Evolutionary conservation across 1,140 invertebrate genomes (phyloP).

Genomic region (Sycophila sp.): DNA sequence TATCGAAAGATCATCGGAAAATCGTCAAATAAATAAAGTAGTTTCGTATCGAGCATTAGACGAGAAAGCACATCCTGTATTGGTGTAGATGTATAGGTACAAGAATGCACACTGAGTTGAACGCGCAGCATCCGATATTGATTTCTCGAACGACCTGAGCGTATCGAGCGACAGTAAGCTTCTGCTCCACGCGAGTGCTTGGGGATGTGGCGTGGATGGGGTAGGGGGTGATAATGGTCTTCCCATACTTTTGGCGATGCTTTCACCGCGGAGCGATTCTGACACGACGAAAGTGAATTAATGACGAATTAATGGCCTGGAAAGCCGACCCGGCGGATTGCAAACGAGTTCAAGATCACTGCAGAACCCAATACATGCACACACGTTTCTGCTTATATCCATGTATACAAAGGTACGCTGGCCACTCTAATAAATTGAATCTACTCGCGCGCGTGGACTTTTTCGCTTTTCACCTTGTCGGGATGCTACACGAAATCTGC

Average conservation of each 20-base stretch:
- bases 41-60: too few species aligned
- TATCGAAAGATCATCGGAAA: too few species aligned
- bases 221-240: slow-evolving; percentile 8
- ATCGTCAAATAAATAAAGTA: too few species aligned
- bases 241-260: not conserved
- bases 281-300: slow-evolving; percentile 19
- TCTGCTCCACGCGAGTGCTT: too few species aligned
- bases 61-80: too few species aligned
- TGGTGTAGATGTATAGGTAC: not conserved
- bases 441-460: not conserved
- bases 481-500: too few species aligned
- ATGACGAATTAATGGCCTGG: slow-evolving; percentile 16
- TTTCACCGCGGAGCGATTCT: not conserved
- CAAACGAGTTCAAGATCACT: not conserved
- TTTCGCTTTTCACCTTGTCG: not conserved
- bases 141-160: slow-evolving; percentile 14
- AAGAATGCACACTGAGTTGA: not conserved
- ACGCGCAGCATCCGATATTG: slow-evolving; percentile 30
- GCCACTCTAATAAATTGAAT: slow-evolving; percentile 1
- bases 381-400: too few species aligned
- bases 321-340: not conserved
- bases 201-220: too few species aligned
- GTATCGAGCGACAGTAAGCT: not conserved
- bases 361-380: too few species aligned
- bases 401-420: too few species aligned